Evolutionary conservation across 2,888 invertebrate genomes (phyloP).

Genomic region (Synanthedon andrenaeformis): DNA sequence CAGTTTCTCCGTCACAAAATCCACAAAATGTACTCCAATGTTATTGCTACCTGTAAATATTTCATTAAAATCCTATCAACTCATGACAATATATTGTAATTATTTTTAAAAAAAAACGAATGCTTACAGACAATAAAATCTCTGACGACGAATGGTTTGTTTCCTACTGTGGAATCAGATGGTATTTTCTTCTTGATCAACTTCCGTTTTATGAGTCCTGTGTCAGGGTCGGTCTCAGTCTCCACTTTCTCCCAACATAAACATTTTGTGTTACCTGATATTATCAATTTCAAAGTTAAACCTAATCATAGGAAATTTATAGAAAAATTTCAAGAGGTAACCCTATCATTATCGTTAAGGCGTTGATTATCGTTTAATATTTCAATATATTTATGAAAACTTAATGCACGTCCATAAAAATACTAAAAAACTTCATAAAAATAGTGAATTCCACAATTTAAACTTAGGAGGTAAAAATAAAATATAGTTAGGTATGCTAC

Average conservation of each 20-base stretch:
- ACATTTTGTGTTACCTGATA: constrained; percentile 38
- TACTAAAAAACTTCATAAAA: too few species aligned
- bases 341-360: too few species aligned
- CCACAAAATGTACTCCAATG: constrained; percentile 59
- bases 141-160: constrained; percentile 59
- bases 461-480: too few species aligned
- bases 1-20: constrained; percentile 58
- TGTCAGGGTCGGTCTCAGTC: constrained; percentile 25
- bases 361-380: too few species aligned
- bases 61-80: background rate
- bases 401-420: too few species aligned
- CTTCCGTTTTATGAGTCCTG: constrained; percentile 32
- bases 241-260: constrained; percentile 47
- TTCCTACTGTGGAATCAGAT: constrained; percentile 56
- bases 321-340: too few species aligned
- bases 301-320: too few species aligned
- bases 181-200: constrained; percentile 46
- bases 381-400: too few species aligned
- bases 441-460: too few species aligned
- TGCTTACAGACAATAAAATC: constrained; percentile 71
- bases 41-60: constrained; percentile 40
- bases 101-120: background rate
- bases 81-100: background rate
- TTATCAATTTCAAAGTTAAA: background rate
- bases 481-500: too few species aligned